Evolutionary conservation across 2,797 vertebrate species (phyloP).

Genomic region (Melanotaenia nigrans): DNA sequence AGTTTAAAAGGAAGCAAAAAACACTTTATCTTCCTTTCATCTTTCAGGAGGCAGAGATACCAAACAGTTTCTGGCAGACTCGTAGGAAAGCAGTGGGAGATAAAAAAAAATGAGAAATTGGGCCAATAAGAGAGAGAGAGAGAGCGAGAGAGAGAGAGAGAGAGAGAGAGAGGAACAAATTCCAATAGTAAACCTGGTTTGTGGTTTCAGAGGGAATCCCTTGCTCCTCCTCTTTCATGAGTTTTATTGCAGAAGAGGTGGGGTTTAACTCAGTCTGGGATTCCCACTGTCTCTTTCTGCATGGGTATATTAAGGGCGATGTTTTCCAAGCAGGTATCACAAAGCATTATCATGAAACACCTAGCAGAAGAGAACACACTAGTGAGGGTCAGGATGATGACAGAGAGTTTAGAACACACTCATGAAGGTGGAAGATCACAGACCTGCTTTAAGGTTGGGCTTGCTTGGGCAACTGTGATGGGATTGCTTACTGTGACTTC

Average conservation of each 20-base stretch:
- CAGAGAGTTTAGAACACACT: not conserved
- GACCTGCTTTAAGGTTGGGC: conserved; percentile 1
- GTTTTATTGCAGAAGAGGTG: conserved; percentile 12
- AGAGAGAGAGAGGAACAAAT: too few relatives aligned
- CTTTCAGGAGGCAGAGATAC: not conserved
- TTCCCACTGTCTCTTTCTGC: conserved; percentile 39
- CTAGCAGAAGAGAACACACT: conserved; percentile 39
- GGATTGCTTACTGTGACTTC: conserved; percentile 25
- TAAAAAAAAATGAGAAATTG: not conserved
- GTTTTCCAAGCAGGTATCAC: not conserved
- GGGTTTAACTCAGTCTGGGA: conserved; percentile 5
- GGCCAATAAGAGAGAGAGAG: not conserved
- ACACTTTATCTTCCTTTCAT: not conserved
- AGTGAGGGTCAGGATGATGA: conserved; percentile 9
- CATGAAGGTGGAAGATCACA: not conserved
- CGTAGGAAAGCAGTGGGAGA: too few relatives aligned
- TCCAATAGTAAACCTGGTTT: not conserved
- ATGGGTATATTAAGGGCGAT: conserved; percentile 65
- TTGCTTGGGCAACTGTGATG: conserved; percentile 23
- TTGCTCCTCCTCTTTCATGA: conserved; percentile 8
- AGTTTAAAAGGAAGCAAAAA: not conserved
- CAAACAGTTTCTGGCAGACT: too few relatives aligned
- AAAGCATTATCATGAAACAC: conserved; percentile 49
- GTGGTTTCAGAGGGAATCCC: conserved; percentile 52
- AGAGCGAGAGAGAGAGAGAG: too few relatives aligned